A percentile compares a stretch with the other conserved stretches of the same genome.
These are phyloP conservation scores for Eurytoma adleriae DNA, from an alignment of 2,888 invertebrate genomes.

Conservation along the genomic window DNA sequence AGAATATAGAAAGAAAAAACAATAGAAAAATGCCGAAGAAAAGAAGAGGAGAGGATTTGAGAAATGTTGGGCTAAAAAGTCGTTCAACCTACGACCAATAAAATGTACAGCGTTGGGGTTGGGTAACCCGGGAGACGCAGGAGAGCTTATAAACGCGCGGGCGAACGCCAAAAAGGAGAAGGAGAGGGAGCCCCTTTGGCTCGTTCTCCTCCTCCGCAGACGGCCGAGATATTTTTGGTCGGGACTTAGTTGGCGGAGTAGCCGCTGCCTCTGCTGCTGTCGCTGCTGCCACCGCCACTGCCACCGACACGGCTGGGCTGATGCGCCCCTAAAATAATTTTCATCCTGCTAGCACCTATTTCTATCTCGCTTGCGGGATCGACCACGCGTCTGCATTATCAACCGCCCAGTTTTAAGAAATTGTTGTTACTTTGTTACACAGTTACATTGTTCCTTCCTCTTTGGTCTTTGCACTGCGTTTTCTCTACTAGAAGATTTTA, in stretches of 20 bases:
- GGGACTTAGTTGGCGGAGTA: conserved; percentile 1
- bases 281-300: no score
- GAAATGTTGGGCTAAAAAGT: not conserved
- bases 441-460: no score
- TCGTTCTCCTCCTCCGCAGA: conserved; percentile 4
- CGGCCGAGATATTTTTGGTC: conserved; percentile 51
- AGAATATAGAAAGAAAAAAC: not conserved
- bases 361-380: not conserved
- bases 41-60: no score
- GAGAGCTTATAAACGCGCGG: not conserved
- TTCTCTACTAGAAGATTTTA: no score
- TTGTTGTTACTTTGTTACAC: no score
- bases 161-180: conserved; percentile 27
- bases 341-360: conserved; percentile 43
- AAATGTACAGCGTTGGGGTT: conserved; percentile 32
- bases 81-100: conserved; percentile 43
- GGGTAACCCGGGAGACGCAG: conserved; percentile 16
- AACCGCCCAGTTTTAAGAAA: no score
- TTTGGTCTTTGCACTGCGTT: no score
- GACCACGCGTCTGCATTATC: not conserved
- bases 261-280: not conserved
- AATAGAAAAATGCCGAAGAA: conserved; percentile 1
- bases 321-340: conserved; percentile 55
- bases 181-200: conserved; percentile 44
- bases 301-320: not conserved